Conservation (phyloP, 2,797 vertebrate genomes). For the Phoxinus dragarum region DNA sequence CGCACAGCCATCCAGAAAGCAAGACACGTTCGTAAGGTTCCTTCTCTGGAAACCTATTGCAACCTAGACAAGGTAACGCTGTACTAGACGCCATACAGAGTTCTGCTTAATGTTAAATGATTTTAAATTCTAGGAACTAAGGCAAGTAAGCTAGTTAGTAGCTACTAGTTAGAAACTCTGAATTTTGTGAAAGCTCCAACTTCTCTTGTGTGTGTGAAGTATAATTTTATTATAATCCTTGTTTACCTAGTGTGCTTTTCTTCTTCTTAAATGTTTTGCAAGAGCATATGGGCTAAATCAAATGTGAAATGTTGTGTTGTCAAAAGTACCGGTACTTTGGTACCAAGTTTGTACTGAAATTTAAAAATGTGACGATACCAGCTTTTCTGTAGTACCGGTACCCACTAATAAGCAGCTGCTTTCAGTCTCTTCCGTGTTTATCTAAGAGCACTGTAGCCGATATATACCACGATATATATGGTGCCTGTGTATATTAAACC, state of each 20-base stretch:
- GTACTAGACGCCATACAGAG: neutral
- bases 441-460: too few species aligned
- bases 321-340: too few species aligned
- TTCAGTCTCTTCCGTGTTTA: too few species aligned
- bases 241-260: neutral
- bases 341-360: too few species aligned
- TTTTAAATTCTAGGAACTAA: too few species aligned
- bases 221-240: neutral
- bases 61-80: conserved; percentile 66
- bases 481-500: too few species aligned
- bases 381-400: too few species aligned
- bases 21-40: conserved; percentile 67
- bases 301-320: neutral
- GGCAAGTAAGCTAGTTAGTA: neutral
- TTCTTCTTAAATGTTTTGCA: neutral
- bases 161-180: neutral
- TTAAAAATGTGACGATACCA: too few species aligned
- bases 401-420: too few species aligned
- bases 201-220: neutral
- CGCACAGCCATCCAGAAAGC: conserved; percentile 72
- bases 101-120: neutral
- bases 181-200: neutral
- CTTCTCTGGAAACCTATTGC: conserved; percentile 72
- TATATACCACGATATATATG: too few species aligned
- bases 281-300: neutral